Percentiles rank a stretch among this genome's conserved stretches.
phyloP scores from a whole-genome alignment of 2,797 vertebrate genomes.

The Dermochelys coriacea region DNA sequence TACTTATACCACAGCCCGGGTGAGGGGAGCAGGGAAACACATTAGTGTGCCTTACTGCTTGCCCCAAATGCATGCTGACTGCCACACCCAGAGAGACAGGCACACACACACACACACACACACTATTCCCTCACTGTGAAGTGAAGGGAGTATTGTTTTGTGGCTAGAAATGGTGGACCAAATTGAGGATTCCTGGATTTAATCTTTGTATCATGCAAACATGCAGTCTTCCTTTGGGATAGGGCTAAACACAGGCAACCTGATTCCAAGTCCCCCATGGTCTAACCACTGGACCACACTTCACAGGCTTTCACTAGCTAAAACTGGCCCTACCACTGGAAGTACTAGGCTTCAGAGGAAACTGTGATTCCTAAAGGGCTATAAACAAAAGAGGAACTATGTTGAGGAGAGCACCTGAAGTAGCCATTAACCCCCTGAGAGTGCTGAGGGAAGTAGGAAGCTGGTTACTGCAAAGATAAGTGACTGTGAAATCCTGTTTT shows the following conservation, averaged over 20 bases:
- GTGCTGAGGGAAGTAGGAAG: constrained; percentile 65
- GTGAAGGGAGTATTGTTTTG: not conserved
- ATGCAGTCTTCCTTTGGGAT: not conserved
- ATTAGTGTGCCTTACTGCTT: not conserved
- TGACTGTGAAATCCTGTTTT: constrained; percentile 71
- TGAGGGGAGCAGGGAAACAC: not conserved
- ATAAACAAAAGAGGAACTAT: constrained; percentile 40
- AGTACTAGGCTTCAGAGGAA: constrained; percentile 23
- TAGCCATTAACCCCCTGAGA: constrained; percentile 11
- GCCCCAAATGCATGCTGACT: not conserved
- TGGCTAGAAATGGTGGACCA: not conserved
- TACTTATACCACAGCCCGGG: not conserved
- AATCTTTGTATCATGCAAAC: not conserved
- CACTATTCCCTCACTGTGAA: not conserved
- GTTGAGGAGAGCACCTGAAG: constrained; percentile 56
- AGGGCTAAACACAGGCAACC: fast-evolving
- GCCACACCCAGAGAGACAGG: not conserved
- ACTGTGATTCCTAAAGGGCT: not conserved
- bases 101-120: fast-evolving
- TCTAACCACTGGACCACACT: not conserved
- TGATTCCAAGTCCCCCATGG: not conserved
- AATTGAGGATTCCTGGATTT: not conserved
- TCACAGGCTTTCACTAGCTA: fast-evolving
- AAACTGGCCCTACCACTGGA: not conserved
- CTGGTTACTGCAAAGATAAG: constrained; percentile 66